These are phyloP conservation scores for Xanthostigma xanthostigma DNA, from an alignment of 2,888 invertebrate species.

Conservation along the genomic window DNA sequence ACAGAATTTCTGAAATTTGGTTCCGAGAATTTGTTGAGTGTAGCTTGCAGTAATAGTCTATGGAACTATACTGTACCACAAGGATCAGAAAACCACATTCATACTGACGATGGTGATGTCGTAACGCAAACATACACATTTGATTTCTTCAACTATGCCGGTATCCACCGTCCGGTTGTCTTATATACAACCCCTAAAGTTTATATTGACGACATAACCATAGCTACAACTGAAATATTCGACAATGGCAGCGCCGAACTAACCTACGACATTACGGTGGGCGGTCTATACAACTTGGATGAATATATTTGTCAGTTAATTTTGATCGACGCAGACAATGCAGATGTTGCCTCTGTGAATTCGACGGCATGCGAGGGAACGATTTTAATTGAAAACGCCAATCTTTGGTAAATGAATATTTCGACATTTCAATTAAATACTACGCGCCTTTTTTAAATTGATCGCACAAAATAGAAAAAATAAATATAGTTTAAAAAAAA, in stretches of 20 bases:
- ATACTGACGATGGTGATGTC: conserved; percentile 37
- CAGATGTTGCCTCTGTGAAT: too few species aligned
- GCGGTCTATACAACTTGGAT: too few species aligned
- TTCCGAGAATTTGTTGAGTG: conserved; percentile 65
- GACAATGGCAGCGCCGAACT: conserved; percentile 23
- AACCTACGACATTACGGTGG: too few species aligned
- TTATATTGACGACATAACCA: conserved; percentile 73
- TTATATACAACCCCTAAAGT: conserved; percentile 73
- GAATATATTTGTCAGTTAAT: too few species aligned
- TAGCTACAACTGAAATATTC: conserved; percentile 46
- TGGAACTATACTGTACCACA: conserved; percentile 81
- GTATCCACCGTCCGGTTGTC: conserved; percentile 85
- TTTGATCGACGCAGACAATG: too few species aligned
- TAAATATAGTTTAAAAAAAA: too few species aligned
- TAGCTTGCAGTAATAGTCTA: conserved; percentile 88
- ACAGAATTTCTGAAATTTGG: conserved; percentile 50
- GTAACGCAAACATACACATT: conserved; percentile 71
- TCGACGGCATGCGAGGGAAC: too few species aligned
- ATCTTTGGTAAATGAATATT: too few species aligned
- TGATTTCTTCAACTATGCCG: conserved; percentile 97
- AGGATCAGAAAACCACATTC: conserved; percentile 42
- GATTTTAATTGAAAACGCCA: too few species aligned
- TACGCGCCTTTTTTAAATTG: too few species aligned
- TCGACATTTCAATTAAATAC: too few species aligned
- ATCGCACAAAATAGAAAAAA: too few species aligned